Evolutionary conservation across 2,797 vertebrate genomes (phyloP).

Genomic region (Melanotaenia parkinsoni): DNA sequence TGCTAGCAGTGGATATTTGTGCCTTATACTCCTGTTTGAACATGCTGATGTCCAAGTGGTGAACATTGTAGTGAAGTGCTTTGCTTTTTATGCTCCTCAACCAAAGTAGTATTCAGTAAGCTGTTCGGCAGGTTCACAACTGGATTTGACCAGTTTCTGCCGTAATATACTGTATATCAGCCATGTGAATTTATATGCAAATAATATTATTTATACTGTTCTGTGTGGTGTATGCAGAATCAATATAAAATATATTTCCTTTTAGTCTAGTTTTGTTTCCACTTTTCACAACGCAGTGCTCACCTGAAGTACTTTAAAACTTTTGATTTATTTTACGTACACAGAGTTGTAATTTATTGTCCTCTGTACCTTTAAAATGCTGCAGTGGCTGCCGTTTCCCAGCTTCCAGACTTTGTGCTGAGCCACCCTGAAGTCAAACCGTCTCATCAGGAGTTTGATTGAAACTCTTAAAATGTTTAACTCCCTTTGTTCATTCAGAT

Average conservation of each 20-base stretch:
- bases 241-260: neutral
- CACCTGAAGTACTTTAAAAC: neutral
- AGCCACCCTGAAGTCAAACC: conserved; percentile 20
- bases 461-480: conserved; percentile 6
- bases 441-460: neutral
- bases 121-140: conserved; percentile 39
- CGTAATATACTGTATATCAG: conserved; percentile 54
- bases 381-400: neutral
- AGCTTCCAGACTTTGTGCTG: conserved; percentile 21
- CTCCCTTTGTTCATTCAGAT: conserved; percentile 15
- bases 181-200: conserved; percentile 72
- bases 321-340: neutral
- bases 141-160: conserved; percentile 50
- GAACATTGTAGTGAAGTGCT: conserved; percentile 57
- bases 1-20: conserved; percentile 72
- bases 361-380: neutral
- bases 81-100: conserved; percentile 61
- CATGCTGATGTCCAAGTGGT: conserved; percentile 61
- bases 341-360: neutral
- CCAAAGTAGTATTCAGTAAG: conserved; percentile 66
- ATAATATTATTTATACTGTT: conserved; percentile 55
- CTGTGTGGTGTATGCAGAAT: conserved; percentile 25
- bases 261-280: neutral
- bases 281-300: neutral
- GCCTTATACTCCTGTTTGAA: conserved; percentile 80